Base-by-base conservation (phyloP, 2,888 invertebrate genomes). In the Lochmaea capreae region DNA sequence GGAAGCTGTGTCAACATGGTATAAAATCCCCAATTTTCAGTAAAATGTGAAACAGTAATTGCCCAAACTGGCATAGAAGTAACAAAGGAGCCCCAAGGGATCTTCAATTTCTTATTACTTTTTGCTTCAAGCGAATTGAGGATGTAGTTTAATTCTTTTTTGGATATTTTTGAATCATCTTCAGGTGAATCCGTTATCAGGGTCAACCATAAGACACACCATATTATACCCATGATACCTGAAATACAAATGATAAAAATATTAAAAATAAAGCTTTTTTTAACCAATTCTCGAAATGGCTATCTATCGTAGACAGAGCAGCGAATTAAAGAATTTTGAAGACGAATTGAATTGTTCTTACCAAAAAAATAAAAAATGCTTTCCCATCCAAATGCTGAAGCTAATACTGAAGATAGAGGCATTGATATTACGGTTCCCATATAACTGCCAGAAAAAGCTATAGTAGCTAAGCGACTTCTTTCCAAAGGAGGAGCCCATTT, bases 11-110 rank as follows among this genome's bases (percentile, higher is more conserved):
- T 78, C 18, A 77, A 89, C 78, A 96, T 88, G 0, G 95, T 96
- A 83, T 96, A 96, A 87, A 95, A 95, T 5, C 96, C 96, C 96
- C 96, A 96, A 86, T 95, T 95, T 86, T 96, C 95, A 42, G 94
- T 93, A 87, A 95, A 95, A 85, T 96, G 95, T 1, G 95, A 94
- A 67, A 92, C 90, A 0, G 94, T 91, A 54, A 96, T 94, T 0
- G 95, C 95, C 93, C 95, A 96, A 12, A 96, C 94, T 0, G 95
- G 92, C 68, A 90, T 88, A 0, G 95, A 96, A 0, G 89, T 91
- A 65, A 95, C 87, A 84, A 96, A 94, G 2, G 90, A 88, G 72
- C 89, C 89, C 96, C 96, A 96, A 0, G 96, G 96, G 85, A 94
- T 93, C 11, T 88, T 89, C 14, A 91, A 87, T 77, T 87, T 87